Base-by-base conservation (phyloP, 2,888 invertebrate genomes). In the Habrosyne pyritoides region DNA sequence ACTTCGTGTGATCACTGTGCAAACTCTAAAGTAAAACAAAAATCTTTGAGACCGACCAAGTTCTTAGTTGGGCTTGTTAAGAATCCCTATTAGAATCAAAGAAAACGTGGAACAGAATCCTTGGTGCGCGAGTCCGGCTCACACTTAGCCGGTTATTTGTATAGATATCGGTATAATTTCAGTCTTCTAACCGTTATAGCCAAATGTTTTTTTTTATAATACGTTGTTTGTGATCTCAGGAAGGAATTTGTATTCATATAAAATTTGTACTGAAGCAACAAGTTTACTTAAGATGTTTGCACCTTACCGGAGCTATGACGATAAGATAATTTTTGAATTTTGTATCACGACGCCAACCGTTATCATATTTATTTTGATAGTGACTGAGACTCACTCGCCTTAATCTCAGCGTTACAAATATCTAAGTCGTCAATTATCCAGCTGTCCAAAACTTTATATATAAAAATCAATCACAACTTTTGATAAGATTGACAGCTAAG, bases 281-380 rank as follows among this genome's bases (percentile, higher is more conserved):
- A 75, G 73, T 86, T 87, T 86, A 68, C 66, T 69, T 66, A 78
- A 80, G 78, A 81, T 83, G 79, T 87, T 87, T 87, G 79, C 83
- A 81, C 86, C 75, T 80, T 69, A 73, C 75, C 69, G 64, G 73
- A 75, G 77, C 73, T 71, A 61, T 55, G 56, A 53, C 21, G 89
- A 89, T 90, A 89, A 89, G 89, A 89, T 87, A 87, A 81, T 76
- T 83, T 84, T 81, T 77, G 73, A 87, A 83, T 79, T 79, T 78
- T 79, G 76, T 87, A 81, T 81, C 84, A 83, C 81, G 73, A 78
- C 74, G 71, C 64, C 63, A 64, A 65, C 67, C 68, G 77, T 78
- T 87, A 86, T 86, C 86, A 67, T 66, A 53, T 53, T 54, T 67
- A 64, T 66, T 65, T 60, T 73, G 84, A 87, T 87, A 87, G 75